A percentile compares a stretch with the other conserved stretches of the same genome.
These are phyloP conservation scores for Esox masquinongy DNA, from an alignment of 2,797 vertebrate species.

Conservation along the genomic window DNA sequence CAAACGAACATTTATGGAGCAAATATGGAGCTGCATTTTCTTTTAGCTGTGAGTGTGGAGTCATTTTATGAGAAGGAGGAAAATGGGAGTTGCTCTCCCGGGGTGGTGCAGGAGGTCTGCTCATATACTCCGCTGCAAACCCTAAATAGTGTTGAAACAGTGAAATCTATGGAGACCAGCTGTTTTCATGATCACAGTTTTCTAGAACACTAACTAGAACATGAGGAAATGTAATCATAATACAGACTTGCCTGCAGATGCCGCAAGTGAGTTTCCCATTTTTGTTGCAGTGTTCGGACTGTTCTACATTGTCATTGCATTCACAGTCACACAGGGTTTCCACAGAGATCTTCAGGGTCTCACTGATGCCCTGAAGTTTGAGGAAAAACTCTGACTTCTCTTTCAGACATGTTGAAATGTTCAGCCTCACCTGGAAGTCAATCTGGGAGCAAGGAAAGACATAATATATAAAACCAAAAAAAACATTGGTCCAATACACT, in stretches of 20 bases:
- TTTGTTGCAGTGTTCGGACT: conserved; percentile 58
- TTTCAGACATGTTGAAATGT: conserved; percentile 55
- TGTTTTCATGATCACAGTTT: neutral
- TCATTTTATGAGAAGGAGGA: too few species aligned
- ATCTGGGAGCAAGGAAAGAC: conserved; percentile 60
- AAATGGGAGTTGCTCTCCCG: too few species aligned
- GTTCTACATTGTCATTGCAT: conserved; percentile 52
- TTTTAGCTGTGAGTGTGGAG: too few species aligned
- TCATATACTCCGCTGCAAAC: too few species aligned
- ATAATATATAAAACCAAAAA: neutral
- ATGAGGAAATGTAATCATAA: conserved; percentile 3
- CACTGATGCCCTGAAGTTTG: conserved; percentile 70
- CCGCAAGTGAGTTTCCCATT: conserved; percentile 73
- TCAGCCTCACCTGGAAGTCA: conserved; percentile 69
- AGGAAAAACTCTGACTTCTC: conserved; percentile 57
- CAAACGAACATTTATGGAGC: too few species aligned
- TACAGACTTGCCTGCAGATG: conserved; percentile 70
- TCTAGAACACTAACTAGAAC: neutral
- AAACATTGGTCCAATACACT: too few species aligned
- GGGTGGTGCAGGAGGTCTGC: too few species aligned
- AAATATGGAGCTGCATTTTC: too few species aligned
- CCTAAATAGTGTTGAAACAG: neutral
- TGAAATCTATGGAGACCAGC: neutral
- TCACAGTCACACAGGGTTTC: conserved; percentile 70
- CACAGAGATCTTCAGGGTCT: conserved; percentile 69